Evolutionary conservation across 2,113 vertebrate species (phyloP).

Genomic region (Prolemur simus): DNA sequence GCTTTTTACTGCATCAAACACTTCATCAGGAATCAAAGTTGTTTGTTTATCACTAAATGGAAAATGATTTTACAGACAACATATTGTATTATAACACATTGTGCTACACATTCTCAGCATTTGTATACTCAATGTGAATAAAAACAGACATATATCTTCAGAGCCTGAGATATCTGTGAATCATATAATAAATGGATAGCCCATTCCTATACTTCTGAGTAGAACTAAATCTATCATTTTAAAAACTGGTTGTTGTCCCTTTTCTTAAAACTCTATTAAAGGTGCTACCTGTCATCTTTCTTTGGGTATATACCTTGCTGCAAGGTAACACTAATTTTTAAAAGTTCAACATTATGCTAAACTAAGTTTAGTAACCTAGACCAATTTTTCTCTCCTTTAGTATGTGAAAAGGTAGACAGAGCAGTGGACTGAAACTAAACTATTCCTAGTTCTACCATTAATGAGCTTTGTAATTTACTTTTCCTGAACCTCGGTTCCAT

Average conservation of each 20-base stretch:
- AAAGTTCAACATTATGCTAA: background rate
- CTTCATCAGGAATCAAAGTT: slow-evolving; percentile 86
- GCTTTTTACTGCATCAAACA: slow-evolving; percentile 87
- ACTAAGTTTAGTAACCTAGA: background rate
- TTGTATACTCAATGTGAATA: background rate
- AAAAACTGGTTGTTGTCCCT: background rate
- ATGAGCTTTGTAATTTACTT: background rate
- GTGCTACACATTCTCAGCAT: background rate
- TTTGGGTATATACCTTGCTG: background rate
- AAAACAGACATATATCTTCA: background rate
- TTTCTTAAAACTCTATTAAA: background rate
- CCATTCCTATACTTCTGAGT: background rate
- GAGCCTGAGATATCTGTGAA: background rate
- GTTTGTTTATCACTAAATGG: slow-evolving; percentile 90
- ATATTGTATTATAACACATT: background rate
- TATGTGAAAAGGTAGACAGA: background rate
- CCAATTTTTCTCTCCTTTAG: background rate
- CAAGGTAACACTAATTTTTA: background rate
- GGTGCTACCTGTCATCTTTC: background rate
- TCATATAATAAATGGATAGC: background rate
- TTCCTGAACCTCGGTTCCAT: background rate
- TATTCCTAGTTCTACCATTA: background rate
- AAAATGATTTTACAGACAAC: background rate
- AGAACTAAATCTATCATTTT: slow-evolving; percentile 19
- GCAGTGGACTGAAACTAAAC: background rate